Base-by-base conservation (phyloP, 2,888 invertebrate genomes). In the Nematopogon swammerdamellus region DNA sequence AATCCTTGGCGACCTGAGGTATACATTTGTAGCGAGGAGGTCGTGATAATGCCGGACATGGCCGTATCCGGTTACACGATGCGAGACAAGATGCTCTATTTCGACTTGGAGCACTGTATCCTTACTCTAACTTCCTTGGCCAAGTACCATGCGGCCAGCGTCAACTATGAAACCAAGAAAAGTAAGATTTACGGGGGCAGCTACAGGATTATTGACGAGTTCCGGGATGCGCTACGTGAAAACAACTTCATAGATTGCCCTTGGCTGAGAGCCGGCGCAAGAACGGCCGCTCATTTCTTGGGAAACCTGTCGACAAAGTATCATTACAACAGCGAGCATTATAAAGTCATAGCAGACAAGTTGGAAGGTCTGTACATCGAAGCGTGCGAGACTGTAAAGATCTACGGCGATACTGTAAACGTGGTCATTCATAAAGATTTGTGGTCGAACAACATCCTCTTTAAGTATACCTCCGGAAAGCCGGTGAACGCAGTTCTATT, bases 391-490 rank as follows among this genome's bases (percentile, higher is more conserved):
- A 61, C 57, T 5, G 47, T 75, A 5, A 58, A 52, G 10, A 63
- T 64, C 11, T 57, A 62, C 6, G 55, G 62, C 8, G 60, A 58
- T 1, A 67, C 67, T 73, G 8, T 70, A 72, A 77, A 77, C 47
- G 67, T 71, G 0, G 51, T 73, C 3, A 53, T 70, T 2, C 77
- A 77, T 48, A 73, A 67, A 47, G 77, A 77, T 48, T 50, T 76
- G 19, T 77, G 77, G 77, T 57, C 60, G 1, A 73, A 73, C 49
- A 77, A 77, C 50, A 65, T 77, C 1, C 62, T 77, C 62, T 77
- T 71, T 46, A 65, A 63, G 49, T 69, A 74, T 47, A 58, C 63
- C 0, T 55, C 59, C 6, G 72, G 72, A 1, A 57, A 44, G 1
- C 73, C 72, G 1, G 57, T 45, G 1, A 65, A 64, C 36, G 67